Evolutionary conservation across 2,888 invertebrate species (phyloP).

Genomic region (Mythimna loreyi): DNA sequence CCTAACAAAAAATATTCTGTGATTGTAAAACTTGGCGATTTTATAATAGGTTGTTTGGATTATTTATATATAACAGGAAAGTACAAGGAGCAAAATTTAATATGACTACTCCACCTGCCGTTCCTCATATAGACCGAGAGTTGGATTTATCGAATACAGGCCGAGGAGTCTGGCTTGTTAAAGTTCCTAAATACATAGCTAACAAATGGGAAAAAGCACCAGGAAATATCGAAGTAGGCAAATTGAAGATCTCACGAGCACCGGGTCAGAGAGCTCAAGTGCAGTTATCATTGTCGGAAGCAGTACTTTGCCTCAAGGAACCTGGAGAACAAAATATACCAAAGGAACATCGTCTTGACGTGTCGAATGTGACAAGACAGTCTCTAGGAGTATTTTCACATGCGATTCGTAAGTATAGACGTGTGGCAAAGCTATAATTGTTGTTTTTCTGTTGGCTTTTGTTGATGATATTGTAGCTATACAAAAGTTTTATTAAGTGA

Average conservation of each 20-base stretch:
- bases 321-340: slow-evolving; percentile 96
- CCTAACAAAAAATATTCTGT: not conserved
- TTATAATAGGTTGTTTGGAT: not conserved
- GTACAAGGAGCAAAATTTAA: slow-evolving; percentile 8
- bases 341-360: slow-evolving; percentile 97
- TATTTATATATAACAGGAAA: not conserved
- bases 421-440: not conserved
- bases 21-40: not conserved
- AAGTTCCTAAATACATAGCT: slow-evolving; percentile 98
- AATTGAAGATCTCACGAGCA: slow-evolving; percentile 95
- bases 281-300: slow-evolving; percentile 95
- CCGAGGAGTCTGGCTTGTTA: slow-evolving; percentile 98
- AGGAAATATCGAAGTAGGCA: slow-evolving; percentile 98
- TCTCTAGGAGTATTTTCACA: slow-evolving; percentile 98
- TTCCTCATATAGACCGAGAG: slow-evolving; percentile 93
- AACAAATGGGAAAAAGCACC: slow-evolving; percentile 98
- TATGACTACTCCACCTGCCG: slow-evolving; percentile 72
- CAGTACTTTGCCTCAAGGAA: slow-evolving; percentile 94
- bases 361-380: slow-evolving; percentile 97
- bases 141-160: slow-evolving; percentile 97
- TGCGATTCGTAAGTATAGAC: slow-evolving; percentile 92
- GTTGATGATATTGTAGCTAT: not conserved
- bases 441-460: not conserved
- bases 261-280: slow-evolving; percentile 97
- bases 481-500: not conserved